Evolutionary conservation across 2,113 vertebrate genomes (phyloP), one percentile per base, ranked within the genome.

Genomic region (Heterotilapia buettikoferi): DNA sequence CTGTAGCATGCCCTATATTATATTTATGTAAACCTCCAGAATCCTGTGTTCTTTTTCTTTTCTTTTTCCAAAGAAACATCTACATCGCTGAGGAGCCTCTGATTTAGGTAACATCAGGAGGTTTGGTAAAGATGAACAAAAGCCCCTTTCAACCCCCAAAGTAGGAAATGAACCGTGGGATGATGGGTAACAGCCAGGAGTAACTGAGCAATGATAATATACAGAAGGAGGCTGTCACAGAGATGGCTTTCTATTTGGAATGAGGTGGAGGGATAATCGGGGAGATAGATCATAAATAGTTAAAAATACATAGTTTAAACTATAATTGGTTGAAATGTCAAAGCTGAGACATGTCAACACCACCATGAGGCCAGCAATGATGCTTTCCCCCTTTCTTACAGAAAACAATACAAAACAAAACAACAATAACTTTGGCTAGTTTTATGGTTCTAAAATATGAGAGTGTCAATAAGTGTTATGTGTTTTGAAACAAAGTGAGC

Each of bases 321-420:
- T 36, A 36, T n/a, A 66, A 33, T 29, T 47, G 1, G 24, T 19
- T 76, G 24, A 47, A 47, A 76, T 29, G 24, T 76, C 9, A 45
- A 45, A 76, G 68, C 40, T 47, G 68, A 76, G 68, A 47, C 68
- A 47, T 6, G 6, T 76, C 40, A 47, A 47, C 68, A 47, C 21
- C 68, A 29, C 40, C 68, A 6, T 29, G 40, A 76, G 68, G 2
- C 19, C 14, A 76, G 24, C 14, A 47, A 76, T 11, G 24, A 47
- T 29, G 68, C 4, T 47, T 5, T 3, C 9, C 2, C 68, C n/a
- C 10, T 66, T 66, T 66, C 61, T 66, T 66, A 66, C 29, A 63
- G 33, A 66, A 38, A 66, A 66, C 31, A 21, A 38, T 33, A 36
- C 59, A 63, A 7, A 63, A 63, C 59, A 63, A 63, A 7, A 36